Evolutionary conservation across 2,113 vertebrate species (phyloP).

Genomic region (Blennius ocellaris): DNA sequence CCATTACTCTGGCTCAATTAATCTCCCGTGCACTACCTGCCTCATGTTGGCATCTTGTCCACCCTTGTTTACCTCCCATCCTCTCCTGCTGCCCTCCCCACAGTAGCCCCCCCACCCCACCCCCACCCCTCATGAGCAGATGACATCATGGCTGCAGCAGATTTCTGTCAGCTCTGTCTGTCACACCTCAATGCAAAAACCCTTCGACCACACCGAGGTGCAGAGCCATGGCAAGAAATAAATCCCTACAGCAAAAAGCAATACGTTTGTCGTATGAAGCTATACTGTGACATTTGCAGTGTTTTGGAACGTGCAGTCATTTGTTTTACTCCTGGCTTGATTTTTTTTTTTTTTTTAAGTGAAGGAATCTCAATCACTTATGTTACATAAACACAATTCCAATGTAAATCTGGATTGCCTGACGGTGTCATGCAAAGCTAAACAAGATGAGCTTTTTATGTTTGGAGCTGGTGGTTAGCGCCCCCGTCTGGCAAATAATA

Average conservation of each 20-base stretch:
- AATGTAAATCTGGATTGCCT: constrained; percentile 16
- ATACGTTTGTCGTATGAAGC: neutral
- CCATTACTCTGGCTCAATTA: constrained; percentile 8
- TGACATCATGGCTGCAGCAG: constrained; percentile 85
- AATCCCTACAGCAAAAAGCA: neutral
- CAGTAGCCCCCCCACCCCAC: constrained; percentile 54
- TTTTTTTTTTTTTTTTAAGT: too few species aligned
- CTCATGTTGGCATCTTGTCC: constrained; percentile 18
- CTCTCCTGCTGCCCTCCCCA: constrained; percentile 21
- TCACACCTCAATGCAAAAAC: constrained; percentile 40
- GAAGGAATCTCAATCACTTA: neutral
- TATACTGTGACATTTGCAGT: neutral
- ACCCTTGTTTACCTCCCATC: constrained; percentile 40
- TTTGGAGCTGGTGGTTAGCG: constrained; percentile 44
- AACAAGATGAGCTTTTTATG: constrained; percentile 22
- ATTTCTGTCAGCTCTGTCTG: constrained; percentile 63
- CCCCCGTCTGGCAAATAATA: constrained; percentile 59
- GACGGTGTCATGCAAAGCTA: constrained; percentile 12
- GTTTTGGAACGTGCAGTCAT: too few species aligned
- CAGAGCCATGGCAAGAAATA: neutral
- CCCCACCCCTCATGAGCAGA: constrained; percentile 58
- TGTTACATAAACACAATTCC: constrained; percentile 5
- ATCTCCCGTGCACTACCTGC: neutral
- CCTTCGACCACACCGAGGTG: neutral
- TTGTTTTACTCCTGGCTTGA: too few species aligned